A percentile compares a stretch with the other conserved stretches of the same genome.
Evolutionary conservation across 2,113 vertebrate genomes (phyloP).

Genomic region (Corythornis cristatus): DNA sequence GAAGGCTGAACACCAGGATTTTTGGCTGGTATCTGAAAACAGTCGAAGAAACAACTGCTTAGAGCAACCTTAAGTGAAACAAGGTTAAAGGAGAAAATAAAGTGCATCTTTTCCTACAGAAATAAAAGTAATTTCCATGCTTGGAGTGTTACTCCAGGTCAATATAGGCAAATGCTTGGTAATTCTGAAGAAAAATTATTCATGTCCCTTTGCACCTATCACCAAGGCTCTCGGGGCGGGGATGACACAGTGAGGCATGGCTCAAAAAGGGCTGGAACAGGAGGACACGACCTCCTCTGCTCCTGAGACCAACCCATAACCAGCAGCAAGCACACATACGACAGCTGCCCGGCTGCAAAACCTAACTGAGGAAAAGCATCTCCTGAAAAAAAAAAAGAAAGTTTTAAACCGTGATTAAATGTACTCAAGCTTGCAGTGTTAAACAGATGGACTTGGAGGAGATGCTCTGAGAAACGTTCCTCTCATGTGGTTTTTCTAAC

Average conservation of each 20-base stretch:
- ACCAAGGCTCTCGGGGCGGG: neutral
- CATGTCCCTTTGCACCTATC: neutral
- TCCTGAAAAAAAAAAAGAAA: rapidly evolving
- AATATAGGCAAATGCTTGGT: neutral
- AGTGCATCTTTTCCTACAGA: neutral
- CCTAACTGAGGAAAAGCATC: neutral
- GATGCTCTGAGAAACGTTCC: neutral
- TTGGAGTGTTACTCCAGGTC: neutral
- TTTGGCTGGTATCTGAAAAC: neutral
- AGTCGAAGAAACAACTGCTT: neutral
- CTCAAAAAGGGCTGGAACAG: neutral
- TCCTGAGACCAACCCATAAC: neutral
- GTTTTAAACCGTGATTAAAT: neutral
- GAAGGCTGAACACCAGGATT: neutral
- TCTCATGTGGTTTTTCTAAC: slow-evolving; percentile 39
- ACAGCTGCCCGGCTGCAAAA: neutral
- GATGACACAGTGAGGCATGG: neutral
- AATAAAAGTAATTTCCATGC: neutral
- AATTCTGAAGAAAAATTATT: neutral
- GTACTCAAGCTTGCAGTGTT: neutral
- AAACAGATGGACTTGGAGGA: neutral
- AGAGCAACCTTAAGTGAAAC: neutral
- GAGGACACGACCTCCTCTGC: neutral
- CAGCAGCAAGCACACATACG: neutral
- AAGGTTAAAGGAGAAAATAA: neutral